Percentiles rank a stretch among this genome's conserved stretches.
Evolutionary conservation across 2,888 invertebrate genomes (phyloP).

Genomic region (Metopia argyrocephala): DNA sequence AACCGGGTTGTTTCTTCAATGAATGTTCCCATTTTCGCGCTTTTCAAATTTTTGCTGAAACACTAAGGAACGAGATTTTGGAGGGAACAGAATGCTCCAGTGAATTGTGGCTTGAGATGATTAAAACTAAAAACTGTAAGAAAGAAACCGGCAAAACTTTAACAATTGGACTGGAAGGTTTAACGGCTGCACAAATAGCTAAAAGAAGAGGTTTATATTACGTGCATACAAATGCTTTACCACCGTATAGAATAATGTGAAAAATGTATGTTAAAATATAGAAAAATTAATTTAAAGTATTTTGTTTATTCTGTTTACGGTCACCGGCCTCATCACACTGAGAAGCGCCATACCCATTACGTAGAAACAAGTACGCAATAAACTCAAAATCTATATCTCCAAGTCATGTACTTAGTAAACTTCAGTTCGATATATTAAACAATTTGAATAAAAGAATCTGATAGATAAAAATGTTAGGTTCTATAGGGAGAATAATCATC

Average conservation of each 20-base stretch:
- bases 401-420: too few relatives aligned
- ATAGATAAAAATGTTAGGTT: too few relatives aligned
- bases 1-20: slow-evolving; percentile 81
- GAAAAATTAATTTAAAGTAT: slow-evolving; percentile 10
- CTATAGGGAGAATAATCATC: too few relatives aligned
- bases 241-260: slow-evolving; percentile 67
- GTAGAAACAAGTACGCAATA: too few relatives aligned
- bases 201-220: slow-evolving; percentile 72
- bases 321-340: too few relatives aligned
- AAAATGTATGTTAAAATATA: neutral
- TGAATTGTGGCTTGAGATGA: slow-evolving; percentile 70
- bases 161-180: slow-evolving; percentile 71
- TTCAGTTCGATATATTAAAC: too few relatives aligned
- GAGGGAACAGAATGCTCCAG: slow-evolving; percentile 69
- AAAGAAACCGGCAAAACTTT: slow-evolving; percentile 64
- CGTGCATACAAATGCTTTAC: slow-evolving; percentile 69
- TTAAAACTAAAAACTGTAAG: slow-evolving; percentile 68
- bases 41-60: slow-evolving; percentile 73
- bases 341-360: too few relatives aligned
- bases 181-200: slow-evolving; percentile 21
- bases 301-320: too few relatives aligned
- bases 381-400: too few relatives aligned
- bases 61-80: slow-evolving; percentile 50
- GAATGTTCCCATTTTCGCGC: slow-evolving; percentile 76
- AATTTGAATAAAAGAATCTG: too few relatives aligned